Evolutionary conservation across 1,140 invertebrate species (phyloP).

Genomic region (Drosophila melanica): DNA sequence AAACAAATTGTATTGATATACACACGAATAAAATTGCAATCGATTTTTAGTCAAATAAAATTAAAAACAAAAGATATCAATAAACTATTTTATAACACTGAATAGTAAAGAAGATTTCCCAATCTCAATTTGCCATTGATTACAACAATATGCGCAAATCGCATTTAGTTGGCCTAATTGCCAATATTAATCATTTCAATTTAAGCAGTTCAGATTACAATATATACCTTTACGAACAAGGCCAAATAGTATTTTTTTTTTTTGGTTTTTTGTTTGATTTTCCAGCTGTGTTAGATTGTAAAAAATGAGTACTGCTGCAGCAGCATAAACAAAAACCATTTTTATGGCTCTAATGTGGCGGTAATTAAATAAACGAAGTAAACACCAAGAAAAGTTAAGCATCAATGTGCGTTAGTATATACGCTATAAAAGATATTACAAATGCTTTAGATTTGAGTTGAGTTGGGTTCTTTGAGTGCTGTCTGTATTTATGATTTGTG

Average conservation of each 20-base stretch:
- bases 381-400: slow-evolving; percentile 24
- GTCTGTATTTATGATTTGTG: slow-evolving; percentile 12
- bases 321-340: slow-evolving; percentile 8
- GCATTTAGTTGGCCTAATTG: slow-evolving; percentile 17
- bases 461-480: slow-evolving; percentile 7
- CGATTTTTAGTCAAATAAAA: no score
- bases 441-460: not conserved
- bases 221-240: not conserved
- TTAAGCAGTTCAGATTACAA: slow-evolving; percentile 24
- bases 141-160: not conserved
- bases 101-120: not conserved
- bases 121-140: slow-evolving; percentile 1
- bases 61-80: no score
- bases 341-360: slow-evolving; percentile 6
- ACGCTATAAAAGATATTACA: not conserved
- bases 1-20: no score
- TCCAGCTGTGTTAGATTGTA: slow-evolving; percentile 19
- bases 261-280: not conserved
- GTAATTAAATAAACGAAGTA: slow-evolving; percentile 40
- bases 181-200: slow-evolving; percentile 22
- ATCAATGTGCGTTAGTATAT: not conserved
- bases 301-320: slow-evolving; percentile 4
- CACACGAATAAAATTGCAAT: no score
- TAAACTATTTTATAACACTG: not conserved
- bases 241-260: not conserved